Evolutionary conservation across 2,113 vertebrate species (phyloP).

Genomic region (Aythya baeri): DNA sequence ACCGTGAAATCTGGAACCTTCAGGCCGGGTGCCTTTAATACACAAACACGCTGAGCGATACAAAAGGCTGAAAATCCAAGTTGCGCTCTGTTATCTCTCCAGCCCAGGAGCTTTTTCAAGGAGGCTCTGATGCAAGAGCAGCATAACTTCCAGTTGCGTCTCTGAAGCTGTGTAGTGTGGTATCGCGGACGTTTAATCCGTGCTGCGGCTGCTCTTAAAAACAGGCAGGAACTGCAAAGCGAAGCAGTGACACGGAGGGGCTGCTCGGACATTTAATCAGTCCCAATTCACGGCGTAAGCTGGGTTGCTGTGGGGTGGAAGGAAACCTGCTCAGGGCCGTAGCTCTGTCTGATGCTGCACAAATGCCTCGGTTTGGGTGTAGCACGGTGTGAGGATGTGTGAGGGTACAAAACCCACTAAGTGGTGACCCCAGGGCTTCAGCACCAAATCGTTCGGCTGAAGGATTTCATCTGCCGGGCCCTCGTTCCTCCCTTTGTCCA

Average conservation of each 20-base stretch:
- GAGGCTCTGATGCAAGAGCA: constrained; percentile 53
- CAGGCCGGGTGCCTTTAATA: constrained; percentile 67
- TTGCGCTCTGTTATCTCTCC: constrained; percentile 67
- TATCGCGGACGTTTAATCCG: constrained; percentile 63
- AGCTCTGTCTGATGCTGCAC: background rate
- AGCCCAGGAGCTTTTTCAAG: constrained; percentile 69
- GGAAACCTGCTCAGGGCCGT: background rate
- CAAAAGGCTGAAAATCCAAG: constrained; percentile 76
- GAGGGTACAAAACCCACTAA: background rate
- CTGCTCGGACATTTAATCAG: background rate
- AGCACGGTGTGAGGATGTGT: background rate
- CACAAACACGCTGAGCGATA: constrained; percentile 43
- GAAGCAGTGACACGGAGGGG: background rate
- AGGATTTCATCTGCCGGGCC: background rate
- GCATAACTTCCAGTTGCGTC: constrained; percentile 67
- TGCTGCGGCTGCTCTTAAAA: constrained; percentile 61
- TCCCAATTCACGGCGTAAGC: background rate
- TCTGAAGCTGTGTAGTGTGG: constrained; percentile 74
- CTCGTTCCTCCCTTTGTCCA: background rate
- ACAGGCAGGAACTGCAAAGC: constrained; percentile 33
- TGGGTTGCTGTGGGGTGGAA: background rate
- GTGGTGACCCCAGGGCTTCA: background rate
- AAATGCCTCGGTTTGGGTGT: background rate
- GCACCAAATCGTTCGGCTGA: background rate
- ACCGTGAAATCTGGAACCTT: constrained; percentile 43